A percentile compares a stretch with the other conserved stretches of the same genome.
Evolutionary conservation across 2,113 vertebrate species (phyloP).

Genomic region (Pelecanoides urinatrix): DNA sequence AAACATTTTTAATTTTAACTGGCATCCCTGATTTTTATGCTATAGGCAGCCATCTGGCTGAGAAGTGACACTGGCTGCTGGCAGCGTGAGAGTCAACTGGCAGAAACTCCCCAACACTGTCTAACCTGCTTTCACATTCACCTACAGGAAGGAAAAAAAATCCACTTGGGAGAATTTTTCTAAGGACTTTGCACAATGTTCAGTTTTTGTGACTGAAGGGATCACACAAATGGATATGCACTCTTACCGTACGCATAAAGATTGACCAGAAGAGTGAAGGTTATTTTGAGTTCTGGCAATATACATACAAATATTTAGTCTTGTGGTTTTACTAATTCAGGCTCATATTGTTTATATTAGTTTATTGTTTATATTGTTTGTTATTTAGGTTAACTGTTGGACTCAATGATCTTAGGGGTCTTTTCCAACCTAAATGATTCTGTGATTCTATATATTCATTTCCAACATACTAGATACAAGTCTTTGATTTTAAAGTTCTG

Average conservation of each 20-base stretch:
- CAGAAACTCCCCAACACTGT: neutral
- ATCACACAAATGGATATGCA: fast-evolving
- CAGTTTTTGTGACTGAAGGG: neutral
- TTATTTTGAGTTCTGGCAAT: neutral
- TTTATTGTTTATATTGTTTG: neutral
- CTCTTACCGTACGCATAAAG: neutral
- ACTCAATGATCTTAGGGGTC: neutral
- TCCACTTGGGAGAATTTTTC: neutral
- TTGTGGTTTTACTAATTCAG: neutral
- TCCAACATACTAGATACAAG: neutral
- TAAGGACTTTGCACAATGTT: neutral
- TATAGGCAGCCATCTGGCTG: conserved; percentile 55
- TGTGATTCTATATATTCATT: neutral
- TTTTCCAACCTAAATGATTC: neutral
- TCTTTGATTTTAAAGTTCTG: neutral
- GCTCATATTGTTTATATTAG: neutral
- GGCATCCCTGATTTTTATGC: conserved; percentile 20
- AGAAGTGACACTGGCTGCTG: conserved; percentile 13
- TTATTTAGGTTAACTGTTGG: neutral
- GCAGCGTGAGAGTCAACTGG: conserved; percentile 3
- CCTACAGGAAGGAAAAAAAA: neutral
- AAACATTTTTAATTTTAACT: conserved; percentile 35
- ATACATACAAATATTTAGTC: neutral
- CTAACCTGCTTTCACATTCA: neutral
- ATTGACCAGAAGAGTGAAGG: neutral